A percentile compares a stretch with the other conserved stretches of the same genome.
Conservation (phyloP, 37 sponge, comb jelly and placozoan genomes). For the Hormiphora californensis region DNA sequence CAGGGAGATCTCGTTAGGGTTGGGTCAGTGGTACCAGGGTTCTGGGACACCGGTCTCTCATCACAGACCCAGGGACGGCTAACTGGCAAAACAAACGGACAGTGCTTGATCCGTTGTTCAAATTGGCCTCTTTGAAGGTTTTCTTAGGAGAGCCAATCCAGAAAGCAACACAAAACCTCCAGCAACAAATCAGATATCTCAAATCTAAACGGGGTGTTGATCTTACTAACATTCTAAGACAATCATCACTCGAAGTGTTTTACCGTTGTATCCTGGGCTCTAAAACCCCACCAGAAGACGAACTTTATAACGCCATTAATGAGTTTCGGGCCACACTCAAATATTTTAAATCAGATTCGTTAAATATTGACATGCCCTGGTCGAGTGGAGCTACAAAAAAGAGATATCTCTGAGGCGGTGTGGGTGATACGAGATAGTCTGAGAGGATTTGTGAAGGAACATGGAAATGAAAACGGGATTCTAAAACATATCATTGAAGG, state of each 20-base stretch:
- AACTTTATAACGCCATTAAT: no score
- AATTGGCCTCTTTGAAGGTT: background rate
- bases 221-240: no score
- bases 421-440: background rate
- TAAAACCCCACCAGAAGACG: no score
- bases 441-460: background rate
- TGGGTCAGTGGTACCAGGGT: background rate
- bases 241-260: no score
- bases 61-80: background rate
- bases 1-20: background rate
- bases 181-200: no score
- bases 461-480: background rate
- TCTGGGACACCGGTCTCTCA: background rate
- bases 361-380: no score
- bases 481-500: constrained; percentile 8
- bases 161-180: background rate
- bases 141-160: background rate
- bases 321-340: no score
- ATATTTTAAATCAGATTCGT: no score
- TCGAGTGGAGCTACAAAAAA: no score
- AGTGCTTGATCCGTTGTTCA: background rate
- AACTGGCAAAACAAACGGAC: background rate
- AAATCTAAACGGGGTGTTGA: no score
- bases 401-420: no score
- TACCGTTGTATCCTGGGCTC: no score